Evolutionary conservation across 2,113 vertebrate genomes (phyloP).

Genomic region (Chaenogobius annularis): DNA sequence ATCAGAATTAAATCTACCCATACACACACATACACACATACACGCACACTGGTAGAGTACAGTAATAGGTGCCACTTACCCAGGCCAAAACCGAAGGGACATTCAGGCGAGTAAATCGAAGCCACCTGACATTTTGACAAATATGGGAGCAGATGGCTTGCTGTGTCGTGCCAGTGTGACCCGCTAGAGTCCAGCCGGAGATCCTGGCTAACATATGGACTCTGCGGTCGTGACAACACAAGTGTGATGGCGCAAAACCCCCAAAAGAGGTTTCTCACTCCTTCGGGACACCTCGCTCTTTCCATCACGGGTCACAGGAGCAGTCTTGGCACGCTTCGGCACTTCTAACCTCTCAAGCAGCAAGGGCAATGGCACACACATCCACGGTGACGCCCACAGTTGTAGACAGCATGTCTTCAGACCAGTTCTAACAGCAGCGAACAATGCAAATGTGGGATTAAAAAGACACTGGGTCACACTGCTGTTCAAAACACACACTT

Average conservation of each 20-base stretch:
- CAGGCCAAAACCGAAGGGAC: constrained; percentile 14
- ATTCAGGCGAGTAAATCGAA: constrained; percentile 55
- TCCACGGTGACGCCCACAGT: constrained; percentile 14
- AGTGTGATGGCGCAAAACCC: constrained; percentile 40
- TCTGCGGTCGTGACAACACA: constrained; percentile 45
- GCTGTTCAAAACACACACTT: too few relatives aligned
- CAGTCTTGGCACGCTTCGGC: constrained; percentile 19
- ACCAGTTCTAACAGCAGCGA: constrained; percentile 10
- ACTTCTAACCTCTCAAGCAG: constrained; percentile 41
- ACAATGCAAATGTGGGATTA: too few relatives aligned
- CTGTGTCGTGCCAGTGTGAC: constrained; percentile 44
- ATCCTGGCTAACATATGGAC: constrained; percentile 32
- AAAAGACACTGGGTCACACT: neutral
- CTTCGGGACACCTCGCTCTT: constrained; percentile 8
- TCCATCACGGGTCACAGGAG: constrained; percentile 18
- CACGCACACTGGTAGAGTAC: neutral
- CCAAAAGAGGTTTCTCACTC: constrained; percentile 13
- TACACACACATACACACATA: too few relatives aligned
- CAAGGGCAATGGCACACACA: constrained; percentile 41
- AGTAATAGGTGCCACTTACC: constrained; percentile 30
- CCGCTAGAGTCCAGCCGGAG: constrained; percentile 32
- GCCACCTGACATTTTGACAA: constrained; percentile 59
- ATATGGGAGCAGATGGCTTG: constrained; percentile 55
- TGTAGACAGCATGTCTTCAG: constrained; percentile 21
- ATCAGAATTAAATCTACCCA: neutral